These are phyloP conservation scores for Trypoxylon attenuatum DNA, from an alignment of 2,888 invertebrate genomes.

Conservation along the genomic window DNA sequence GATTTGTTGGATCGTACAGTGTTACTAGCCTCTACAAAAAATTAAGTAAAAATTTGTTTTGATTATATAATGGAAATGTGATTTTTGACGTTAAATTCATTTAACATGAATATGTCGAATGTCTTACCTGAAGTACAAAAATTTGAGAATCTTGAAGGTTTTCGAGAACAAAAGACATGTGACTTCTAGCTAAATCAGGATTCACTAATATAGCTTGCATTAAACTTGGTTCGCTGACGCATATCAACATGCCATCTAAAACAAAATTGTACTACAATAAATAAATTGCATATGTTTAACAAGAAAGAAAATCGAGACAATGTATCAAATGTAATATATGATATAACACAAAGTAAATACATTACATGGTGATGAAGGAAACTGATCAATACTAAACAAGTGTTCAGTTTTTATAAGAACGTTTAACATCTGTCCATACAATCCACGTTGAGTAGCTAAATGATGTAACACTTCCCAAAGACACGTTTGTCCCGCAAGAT, in stretches of 20 bases:
- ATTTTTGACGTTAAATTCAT: background rate
- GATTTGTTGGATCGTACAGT: constrained; percentile 80
- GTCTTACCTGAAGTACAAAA: constrained; percentile 77
- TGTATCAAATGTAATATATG: background rate
- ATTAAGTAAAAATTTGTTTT: background rate
- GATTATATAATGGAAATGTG: background rate
- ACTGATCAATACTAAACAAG: constrained; percentile 48
- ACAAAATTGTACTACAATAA: constrained; percentile 52
- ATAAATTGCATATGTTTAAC: background rate
- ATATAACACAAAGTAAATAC: constrained; percentile 2
- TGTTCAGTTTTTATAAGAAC: constrained; percentile 76
- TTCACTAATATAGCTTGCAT: constrained; percentile 75
- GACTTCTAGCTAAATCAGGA: constrained; percentile 73
- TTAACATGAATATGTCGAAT: too few species aligned
- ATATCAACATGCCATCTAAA: constrained; percentile 76
- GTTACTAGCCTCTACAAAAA: constrained; percentile 75
- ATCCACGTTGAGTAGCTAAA: constrained; percentile 76
- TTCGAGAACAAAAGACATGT: constrained; percentile 76
- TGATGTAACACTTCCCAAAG: constrained; percentile 79
- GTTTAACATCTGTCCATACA: constrained; percentile 78
- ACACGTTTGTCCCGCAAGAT: constrained; percentile 79
- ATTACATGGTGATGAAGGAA: constrained; percentile 58
- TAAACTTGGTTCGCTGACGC: constrained; percentile 72
- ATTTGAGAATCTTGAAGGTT: constrained; percentile 77
- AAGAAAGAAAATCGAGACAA: too few species aligned